Percentiles rank a stretch among this genome's conserved stretches.
These are phyloP conservation scores for Rhizomys pruinosus DNA, from an alignment of 2,113 vertebrate species.

Conservation along the genomic window DNA sequence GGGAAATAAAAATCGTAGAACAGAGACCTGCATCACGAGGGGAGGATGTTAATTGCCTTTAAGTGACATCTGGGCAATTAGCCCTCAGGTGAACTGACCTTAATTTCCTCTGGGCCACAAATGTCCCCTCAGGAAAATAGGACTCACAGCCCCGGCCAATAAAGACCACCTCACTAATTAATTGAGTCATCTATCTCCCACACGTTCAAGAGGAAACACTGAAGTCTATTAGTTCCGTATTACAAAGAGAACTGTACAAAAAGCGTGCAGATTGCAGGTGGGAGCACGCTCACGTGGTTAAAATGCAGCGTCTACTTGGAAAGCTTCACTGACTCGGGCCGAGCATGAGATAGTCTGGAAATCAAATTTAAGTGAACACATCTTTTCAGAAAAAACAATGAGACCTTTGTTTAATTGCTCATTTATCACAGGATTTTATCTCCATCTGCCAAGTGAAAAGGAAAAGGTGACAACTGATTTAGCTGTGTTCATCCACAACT, in stretches of 20 bases:
- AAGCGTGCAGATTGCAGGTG: accelerated
- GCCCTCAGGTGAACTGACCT: not conserved
- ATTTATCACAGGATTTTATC: slow-evolving; percentile 74
- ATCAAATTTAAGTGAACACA: slow-evolving; percentile 43
- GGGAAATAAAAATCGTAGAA: slow-evolving; percentile 19
- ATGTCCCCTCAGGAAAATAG: slow-evolving; percentile 67
- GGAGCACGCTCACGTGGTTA: accelerated
- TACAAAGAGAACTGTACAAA: not conserved
- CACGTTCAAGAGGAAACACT: slow-evolving; percentile 10
- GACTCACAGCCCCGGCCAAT: slow-evolving; percentile 30
- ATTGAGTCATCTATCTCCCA: slow-evolving; percentile 19
- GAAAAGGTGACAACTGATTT: slow-evolving; percentile 60
- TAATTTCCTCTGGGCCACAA: slow-evolving; percentile 66
- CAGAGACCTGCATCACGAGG: slow-evolving; percentile 7
- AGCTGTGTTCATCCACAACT: not conserved
- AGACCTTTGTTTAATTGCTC: slow-evolving; percentile 61
- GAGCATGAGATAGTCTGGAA: not conserved
- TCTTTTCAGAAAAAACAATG: slow-evolving; percentile 31
- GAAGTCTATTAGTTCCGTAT: not conserved
- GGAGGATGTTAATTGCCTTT: slow-evolving; percentile 42
- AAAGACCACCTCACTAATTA: slow-evolving; percentile 60
- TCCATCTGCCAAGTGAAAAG: slow-evolving; percentile 50
- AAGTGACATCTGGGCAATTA: slow-evolving; percentile 66
- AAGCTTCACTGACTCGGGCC: not conserved
- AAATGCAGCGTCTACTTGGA: not conserved